phyloP scores from a whole-genome alignment of 2,113 vertebrate genomes.

The Tenebrosternarchus preto region DNA sequence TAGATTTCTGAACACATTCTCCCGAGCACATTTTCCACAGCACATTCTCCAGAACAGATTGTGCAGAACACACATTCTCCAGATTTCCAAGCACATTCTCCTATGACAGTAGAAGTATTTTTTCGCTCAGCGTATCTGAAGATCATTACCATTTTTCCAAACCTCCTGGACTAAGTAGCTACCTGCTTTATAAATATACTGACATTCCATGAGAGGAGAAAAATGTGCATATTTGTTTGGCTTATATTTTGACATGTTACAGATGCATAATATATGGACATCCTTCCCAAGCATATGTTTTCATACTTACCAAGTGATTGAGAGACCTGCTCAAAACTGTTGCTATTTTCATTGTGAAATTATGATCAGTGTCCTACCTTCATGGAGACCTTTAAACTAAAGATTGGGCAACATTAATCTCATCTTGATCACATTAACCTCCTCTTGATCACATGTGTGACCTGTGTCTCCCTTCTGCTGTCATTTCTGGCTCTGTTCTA shows the following conservation, averaged over 20 bases:
- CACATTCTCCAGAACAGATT: not conserved
- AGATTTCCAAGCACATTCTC: not conserved
- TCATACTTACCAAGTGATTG: slow-evolving; percentile 9
- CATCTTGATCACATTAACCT: slow-evolving; percentile 1
- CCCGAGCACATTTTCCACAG: not conserved
- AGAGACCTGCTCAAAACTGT: slow-evolving; percentile 15
- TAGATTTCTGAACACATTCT: not conserved
- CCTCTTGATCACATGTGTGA: slow-evolving; percentile 3
- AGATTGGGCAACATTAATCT: slow-evolving; percentile 6
- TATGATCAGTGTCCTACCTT: slow-evolving; percentile 19
- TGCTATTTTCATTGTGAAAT: slow-evolving; percentile 26
- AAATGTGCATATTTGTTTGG: not conserved
- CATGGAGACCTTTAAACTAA: not conserved
- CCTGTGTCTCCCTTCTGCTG: slow-evolving; percentile 7
- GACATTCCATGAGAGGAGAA: not conserved
- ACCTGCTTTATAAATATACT: not conserved
- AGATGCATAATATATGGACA: not conserved
- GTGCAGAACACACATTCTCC: not conserved
- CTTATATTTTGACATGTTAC: not conserved
- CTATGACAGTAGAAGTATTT: not conserved
- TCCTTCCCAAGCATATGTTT: slow-evolving; percentile 58
- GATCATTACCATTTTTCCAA: not conserved
- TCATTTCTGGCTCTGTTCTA: not conserved
- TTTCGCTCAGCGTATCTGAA: not conserved
- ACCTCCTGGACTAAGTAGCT: not conserved